phyloP scores from a whole-genome alignment of 2,113 vertebrate species.

The Zosterops borbonicus region DNA sequence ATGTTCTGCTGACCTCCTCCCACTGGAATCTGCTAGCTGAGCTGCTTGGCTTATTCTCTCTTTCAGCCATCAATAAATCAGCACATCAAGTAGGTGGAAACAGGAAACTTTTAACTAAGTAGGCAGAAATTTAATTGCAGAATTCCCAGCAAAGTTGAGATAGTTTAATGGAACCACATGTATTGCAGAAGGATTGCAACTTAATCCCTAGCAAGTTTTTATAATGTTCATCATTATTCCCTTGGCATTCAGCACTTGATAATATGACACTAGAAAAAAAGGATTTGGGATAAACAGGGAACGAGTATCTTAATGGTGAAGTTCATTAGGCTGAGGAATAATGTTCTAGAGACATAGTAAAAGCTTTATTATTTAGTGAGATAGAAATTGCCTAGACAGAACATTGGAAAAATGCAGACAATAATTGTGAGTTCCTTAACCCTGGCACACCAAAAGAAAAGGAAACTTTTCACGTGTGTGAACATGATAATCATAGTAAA shows the following conservation, averaged over 20 bases:
- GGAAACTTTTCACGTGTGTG: neutral
- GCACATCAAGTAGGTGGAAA: neutral
- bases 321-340: neutral
- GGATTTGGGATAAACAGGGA: neutral
- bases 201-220: neutral
- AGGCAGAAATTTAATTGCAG: neutral
- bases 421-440: neutral
- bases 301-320: neutral
- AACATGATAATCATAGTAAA: neutral
- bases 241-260: neutral
- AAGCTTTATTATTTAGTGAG: neutral
- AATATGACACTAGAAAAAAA: neutral
- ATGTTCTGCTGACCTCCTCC: conserved; percentile 24
- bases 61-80: conserved; percentile 27
- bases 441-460: neutral
- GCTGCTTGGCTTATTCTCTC: neutral
- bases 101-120: neutral
- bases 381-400: neutral
- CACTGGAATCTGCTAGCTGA: neutral
- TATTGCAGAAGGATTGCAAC: neutral
- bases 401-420: neutral
- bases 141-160: neutral
- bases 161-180: neutral
- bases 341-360: neutral
- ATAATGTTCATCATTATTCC: neutral